phyloP scores from a whole-genome alignment of 2,888 invertebrate genomes.

The Caenorhabditis sp. region DNA sequence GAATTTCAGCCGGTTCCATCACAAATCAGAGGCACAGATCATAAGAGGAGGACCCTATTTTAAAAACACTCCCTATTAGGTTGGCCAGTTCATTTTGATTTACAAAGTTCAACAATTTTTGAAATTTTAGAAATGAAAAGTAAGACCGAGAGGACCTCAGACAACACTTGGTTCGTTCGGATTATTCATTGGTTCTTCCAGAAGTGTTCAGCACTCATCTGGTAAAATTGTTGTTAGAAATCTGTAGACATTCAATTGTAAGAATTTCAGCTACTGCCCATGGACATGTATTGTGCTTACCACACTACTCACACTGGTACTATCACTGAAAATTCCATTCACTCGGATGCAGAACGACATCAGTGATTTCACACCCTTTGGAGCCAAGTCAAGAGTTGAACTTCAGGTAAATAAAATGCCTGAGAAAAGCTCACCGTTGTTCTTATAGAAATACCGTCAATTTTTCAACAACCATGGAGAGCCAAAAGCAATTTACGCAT shows the following conservation, averaged over 20 bases:
- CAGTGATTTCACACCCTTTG: conserved; percentile 81
- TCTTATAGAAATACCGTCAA: conserved; percentile 74
- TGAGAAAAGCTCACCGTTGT: background rate
- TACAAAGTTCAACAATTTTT: background rate
- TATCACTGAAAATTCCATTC: conserved; percentile 74
- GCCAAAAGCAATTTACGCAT: conserved; percentile 80
- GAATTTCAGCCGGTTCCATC: conserved; percentile 36
- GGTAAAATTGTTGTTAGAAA: conserved; percentile 24
- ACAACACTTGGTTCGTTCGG: conserved; percentile 64
- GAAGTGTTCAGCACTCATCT: conserved; percentile 56
- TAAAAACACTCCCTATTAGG: conserved; percentile 32
- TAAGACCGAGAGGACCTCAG: conserved; percentile 7
- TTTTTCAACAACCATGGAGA: conserved; percentile 80
- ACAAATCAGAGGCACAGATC: conserved; percentile 49
- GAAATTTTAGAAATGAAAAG: conserved; percentile 47
- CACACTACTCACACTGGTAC: conserved; percentile 66
- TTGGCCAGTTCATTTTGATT: conserved; percentile 4
- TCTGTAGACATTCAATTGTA: background rate
- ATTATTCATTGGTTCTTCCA: conserved; percentile 66
- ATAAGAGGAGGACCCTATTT: conserved; percentile 23
- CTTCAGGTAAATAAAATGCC: conserved; percentile 63
- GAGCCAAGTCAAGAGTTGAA: conserved; percentile 79
- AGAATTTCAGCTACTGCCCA: conserved; percentile 61
- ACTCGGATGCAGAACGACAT: conserved; percentile 81
- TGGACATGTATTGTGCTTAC: conserved; percentile 74